A percentile compares a stretch with the other conserved stretches of the same genome.
phyloP scores from a whole-genome alignment of 2,113 vertebrate species.

The Hemiscyllium ocellatum region DNA sequence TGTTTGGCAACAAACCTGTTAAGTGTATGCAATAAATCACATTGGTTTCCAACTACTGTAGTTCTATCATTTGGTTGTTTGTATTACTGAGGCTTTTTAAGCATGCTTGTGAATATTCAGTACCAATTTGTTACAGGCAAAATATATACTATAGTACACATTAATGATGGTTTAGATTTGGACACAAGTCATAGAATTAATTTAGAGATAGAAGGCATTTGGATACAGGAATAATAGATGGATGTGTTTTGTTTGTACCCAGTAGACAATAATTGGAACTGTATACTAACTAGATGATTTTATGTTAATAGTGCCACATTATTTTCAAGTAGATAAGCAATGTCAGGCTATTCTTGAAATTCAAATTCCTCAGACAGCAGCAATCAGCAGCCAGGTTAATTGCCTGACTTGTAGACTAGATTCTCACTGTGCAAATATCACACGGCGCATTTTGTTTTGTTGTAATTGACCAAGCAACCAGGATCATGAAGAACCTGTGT shows the following conservation, averaged over 20 bases:
- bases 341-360: constrained; percentile 31
- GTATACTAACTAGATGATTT: constrained; percentile 30
- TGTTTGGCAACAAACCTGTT: neutral
- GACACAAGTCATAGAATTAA: constrained; percentile 2
- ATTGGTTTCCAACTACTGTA: neutral
- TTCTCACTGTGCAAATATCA: constrained; percentile 6
- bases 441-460: constrained; percentile 25
- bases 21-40: neutral
- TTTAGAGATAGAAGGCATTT: neutral
- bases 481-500: constrained; percentile 27
- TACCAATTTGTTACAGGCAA: constrained; percentile 10
- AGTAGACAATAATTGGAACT: constrained; percentile 30
- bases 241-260: constrained; percentile 24
- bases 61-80: neutral
- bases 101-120: constrained; percentile 17
- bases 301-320: constrained; percentile 27
- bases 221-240: neutral
- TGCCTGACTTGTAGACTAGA: constrained; percentile 34
- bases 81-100: neutral
- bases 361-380: constrained; percentile 23
- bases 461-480: constrained; percentile 36
- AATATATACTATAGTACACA: neutral
- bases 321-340: constrained; percentile 25
- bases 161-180: neutral
- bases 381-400: constrained; percentile 33